A percentile compares a stretch with the other conserved stretches of the same genome.
phyloP scores from a whole-genome alignment of 2,888 invertebrate genomes.

The Orthosia incerta region DNA sequence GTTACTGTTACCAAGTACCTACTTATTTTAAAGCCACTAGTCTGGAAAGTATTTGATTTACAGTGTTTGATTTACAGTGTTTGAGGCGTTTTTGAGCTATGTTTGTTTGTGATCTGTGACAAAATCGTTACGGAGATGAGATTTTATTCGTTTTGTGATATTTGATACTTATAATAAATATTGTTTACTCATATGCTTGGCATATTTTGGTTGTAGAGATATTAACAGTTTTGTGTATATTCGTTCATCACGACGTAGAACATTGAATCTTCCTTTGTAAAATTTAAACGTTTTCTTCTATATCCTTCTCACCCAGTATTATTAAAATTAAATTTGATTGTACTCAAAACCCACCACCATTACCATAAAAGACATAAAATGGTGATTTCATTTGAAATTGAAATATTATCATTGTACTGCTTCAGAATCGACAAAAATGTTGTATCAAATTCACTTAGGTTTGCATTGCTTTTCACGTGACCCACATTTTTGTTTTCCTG shows the following conservation, averaged over 20 bases:
- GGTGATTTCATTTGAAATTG: neutral
- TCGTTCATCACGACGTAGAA: too few relatives aligned
- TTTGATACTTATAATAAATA: too few relatives aligned
- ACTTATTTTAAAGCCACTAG: neutral
- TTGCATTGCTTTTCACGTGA: neutral
- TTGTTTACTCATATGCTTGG: too few relatives aligned
- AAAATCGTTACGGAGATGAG: neutral
- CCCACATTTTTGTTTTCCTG: neutral
- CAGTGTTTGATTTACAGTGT: neutral
- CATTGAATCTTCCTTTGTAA: too few relatives aligned
- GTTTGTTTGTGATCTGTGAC: neutral
- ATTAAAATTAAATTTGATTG: too few relatives aligned
- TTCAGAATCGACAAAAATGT: neutral
- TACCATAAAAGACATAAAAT: neutral
- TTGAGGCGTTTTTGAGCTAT: neutral
- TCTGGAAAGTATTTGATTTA: neutral
- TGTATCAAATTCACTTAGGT: neutral
- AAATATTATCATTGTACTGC: neutral
- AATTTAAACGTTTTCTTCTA: too few relatives aligned
- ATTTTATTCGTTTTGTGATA: too few relatives aligned
- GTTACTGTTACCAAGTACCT: constrained; percentile 2
- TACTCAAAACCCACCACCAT: too few relatives aligned
- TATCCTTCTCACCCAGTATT: too few relatives aligned
- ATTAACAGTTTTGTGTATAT: too few relatives aligned
- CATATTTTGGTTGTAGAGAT: too few relatives aligned